These are phyloP conservation scores for Megaptera novaeangliae DNA, from an alignment of 2,113 vertebrate species.

Conservation along the genomic window DNA sequence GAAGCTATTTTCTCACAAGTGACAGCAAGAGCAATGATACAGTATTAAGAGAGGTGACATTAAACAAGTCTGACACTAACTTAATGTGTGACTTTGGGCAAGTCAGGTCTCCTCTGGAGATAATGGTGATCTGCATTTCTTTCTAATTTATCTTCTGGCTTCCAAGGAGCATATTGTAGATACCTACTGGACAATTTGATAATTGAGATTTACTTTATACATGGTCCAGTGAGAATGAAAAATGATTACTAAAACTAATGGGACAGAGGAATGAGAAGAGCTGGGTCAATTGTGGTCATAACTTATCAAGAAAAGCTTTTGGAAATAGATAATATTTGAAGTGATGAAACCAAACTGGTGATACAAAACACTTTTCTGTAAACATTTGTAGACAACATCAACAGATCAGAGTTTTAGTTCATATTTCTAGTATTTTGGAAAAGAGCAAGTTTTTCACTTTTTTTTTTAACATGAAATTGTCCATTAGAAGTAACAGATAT, in stretches of 20 bases:
- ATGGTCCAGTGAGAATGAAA: not conserved
- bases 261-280: not conserved
- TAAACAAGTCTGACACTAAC: conserved; percentile 37
- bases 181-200: not conserved
- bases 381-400: not conserved
- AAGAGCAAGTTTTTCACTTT: not conserved
- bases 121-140: not conserved
- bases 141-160: conserved; percentile 30
- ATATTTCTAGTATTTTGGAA: not conserved
- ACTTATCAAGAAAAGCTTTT: not conserved
- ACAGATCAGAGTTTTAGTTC: not conserved
- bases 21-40: conserved; percentile 40
- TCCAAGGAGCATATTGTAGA: not conserved
- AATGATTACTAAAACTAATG: not conserved
- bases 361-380: not conserved
- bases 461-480: not conserved
- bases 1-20: conserved; percentile 33
- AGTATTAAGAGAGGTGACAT: conserved; percentile 41
- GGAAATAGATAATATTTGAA: not conserved
- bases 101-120: not conserved
- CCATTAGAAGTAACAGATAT: not conserved
- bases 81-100: conserved; percentile 49
- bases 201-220: conserved; percentile 36
- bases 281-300: not conserved
- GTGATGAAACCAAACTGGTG: not conserved